Evolutionary conservation across 2,113 vertebrate species (phyloP), one percentile per base, ranked within the genome.

Genomic region (Pheucticus melanocephalus): DNA sequence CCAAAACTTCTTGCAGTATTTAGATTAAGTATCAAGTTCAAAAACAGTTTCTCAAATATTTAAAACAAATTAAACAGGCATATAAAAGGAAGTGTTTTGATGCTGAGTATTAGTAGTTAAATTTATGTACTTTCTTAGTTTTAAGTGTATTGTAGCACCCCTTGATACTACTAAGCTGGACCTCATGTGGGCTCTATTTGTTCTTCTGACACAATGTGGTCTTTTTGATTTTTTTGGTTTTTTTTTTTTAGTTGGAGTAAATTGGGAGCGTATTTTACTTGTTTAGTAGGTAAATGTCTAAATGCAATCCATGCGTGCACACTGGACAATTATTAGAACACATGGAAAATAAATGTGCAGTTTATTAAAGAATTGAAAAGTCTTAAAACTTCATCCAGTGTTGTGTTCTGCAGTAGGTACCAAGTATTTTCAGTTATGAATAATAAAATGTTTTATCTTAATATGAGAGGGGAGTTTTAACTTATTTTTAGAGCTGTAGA

Each of bases 401-500:
- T 25, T 47, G 51, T 83, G 35, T 90, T 95, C 60, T 93, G 50
- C 30, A 51, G 23, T 56, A 65, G 86, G 87, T 96, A 95, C 82
- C 8, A 28, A 64, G 64, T 64, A n/a, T 83, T 85, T 94, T 90
- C 51, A 76, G 76, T 86, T 88, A 50, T 12, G 20, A 88, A 56
- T 63, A 42, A 53, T 81, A 45, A 65, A 65, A 51, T 53, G 14
- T 86, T 82, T 82, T 93, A 19, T 91, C 48, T 84, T 83, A 42
- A 33, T 48, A 40, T 39, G 33, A 76, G 57, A 89, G 59, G 39
- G 31, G 61, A 69, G 7, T 65, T 82, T 94, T 97, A 97, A 95
- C 45, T 95, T 95, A 96, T 96, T 96, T 82, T 85, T 94, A 64
- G 69, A 81, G 54, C 44, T 59, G 27, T 72, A 75, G 87, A 54